phyloP scores from a whole-genome alignment of 2,797 vertebrate species.

The Diplodus sargus region DNA sequence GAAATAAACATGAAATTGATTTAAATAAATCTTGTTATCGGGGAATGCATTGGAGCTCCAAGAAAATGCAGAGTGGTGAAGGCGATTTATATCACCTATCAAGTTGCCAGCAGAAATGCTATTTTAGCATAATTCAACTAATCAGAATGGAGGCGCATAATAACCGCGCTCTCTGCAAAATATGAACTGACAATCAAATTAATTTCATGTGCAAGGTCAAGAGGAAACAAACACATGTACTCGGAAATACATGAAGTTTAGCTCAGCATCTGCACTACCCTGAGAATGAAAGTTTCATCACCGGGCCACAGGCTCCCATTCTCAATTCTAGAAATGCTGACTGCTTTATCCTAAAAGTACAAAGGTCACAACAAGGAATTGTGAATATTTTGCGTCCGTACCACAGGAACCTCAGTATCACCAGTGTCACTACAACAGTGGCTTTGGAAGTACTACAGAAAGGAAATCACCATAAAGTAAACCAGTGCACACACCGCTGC shows the following conservation, averaged over 20 bases:
- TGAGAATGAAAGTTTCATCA: slow-evolving; percentile 28
- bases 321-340: slow-evolving; percentile 1
- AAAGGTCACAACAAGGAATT: slow-evolving; percentile 22
- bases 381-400: slow-evolving; percentile 14
- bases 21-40: slow-evolving; percentile 74
- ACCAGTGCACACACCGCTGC: not conserved
- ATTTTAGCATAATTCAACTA: slow-evolving; percentile 68
- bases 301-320: not conserved
- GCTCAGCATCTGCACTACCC: slow-evolving; percentile 6
- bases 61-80: slow-evolving; percentile 51
- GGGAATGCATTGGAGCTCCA: slow-evolving; percentile 39
- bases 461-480: slow-evolving; percentile 2
- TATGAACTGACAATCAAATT: slow-evolving; percentile 57
- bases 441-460: not conserved
- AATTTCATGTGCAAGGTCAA: slow-evolving; percentile 51
- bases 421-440: not conserved
- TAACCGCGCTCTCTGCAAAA: slow-evolving; percentile 47
- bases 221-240: slow-evolving; percentile 10
- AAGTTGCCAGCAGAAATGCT: slow-evolving; percentile 65
- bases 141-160: slow-evolving; percentile 63
- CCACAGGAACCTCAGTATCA: not conserved
- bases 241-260: slow-evolving; percentile 19
- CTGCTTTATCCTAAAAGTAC: not conserved
- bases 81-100: slow-evolving; percentile 63
- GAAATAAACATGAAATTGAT: slow-evolving; percentile 74